Base-by-base conservation (phyloP, 2,113 vertebrate genomes). In the Phocoena sinus region DNA sequence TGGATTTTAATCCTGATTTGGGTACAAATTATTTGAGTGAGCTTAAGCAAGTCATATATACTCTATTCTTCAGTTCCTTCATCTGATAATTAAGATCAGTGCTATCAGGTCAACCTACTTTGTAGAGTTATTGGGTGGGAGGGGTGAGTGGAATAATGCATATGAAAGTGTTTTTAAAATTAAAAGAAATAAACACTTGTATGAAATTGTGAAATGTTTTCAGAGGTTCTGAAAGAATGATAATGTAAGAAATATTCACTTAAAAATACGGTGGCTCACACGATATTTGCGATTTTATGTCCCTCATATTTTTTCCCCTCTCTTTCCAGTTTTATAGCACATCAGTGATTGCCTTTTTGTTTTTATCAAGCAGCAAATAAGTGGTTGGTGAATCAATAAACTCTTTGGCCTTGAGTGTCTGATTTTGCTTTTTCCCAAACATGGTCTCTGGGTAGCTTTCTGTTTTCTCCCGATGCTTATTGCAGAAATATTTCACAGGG, bases 401-500 rank as follows among this genome's bases (percentile, higher is more conserved):
- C 0, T 94, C 88, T 58, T 70, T 91, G 63, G 50, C 36, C 6
- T 83, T 89, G 83, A 25, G 26, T 81, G 28, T 96, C 76, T 70
- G 12, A 65, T 80, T 93, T 93, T 97, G 14, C 17, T 96, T 70
- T 97, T 96, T 79, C 38, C 36, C 31, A 62, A 5, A 6, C 33
- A 47, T 94, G 76, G 86, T 97, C 79, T 95, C 70, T 91, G 84
- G 15, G 17, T 88, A 82, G 62, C 15, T 33, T 18, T 92, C 38
- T 63, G 20, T 88, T 92, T 97, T 87, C 26, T 67, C 47, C 15
- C 10, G 76, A 26, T 56, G 84, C 50, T 97, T 94, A 85, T 79
- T 97, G 38, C 31, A 95, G 70, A 67, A 95, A 94, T 58, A 92
- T 90, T 98, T 97, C 73, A 97, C 74, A 77, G 23, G 23, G 53